A percentile compares a stretch with the other conserved stretches of the same genome.
phyloP scores from a whole-genome alignment of 2,113 vertebrate genomes.

The Varanus salvator region DNA sequence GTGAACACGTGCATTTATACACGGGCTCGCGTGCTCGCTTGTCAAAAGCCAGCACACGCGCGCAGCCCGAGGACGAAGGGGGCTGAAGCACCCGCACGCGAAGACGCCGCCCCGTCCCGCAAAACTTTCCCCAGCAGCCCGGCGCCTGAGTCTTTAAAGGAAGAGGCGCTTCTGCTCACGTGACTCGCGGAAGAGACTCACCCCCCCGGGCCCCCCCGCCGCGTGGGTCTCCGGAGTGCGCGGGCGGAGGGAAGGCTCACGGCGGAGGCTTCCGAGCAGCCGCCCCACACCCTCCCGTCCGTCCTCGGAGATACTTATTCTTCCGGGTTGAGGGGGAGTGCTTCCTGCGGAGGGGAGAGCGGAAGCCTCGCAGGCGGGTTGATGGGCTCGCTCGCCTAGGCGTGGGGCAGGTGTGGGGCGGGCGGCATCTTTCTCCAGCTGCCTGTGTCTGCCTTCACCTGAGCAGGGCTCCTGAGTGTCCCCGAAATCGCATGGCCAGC shows the following conservation, averaged over 20 bases:
- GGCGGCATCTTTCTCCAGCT: no score
- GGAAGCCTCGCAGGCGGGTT: background rate
- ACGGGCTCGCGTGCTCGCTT: no score
- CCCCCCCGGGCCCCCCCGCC: background rate
- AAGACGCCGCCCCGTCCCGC: background rate
- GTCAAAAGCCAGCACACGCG: background rate
- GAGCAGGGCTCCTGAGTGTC: no score
- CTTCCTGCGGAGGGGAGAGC: background rate
- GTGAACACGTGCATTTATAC: no score
- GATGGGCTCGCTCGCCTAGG: background rate
- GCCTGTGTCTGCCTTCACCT: no score
- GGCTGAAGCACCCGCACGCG: background rate
- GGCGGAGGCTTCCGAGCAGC: accelerated
- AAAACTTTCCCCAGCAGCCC: background rate
- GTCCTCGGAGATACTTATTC: accelerated
- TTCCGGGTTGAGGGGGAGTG: background rate
- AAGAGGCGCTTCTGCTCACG: background rate
- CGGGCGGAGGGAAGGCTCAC: accelerated
- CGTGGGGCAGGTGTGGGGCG: no score
- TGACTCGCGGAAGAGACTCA: background rate
- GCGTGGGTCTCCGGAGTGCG: no score
- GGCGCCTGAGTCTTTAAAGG: accelerated
- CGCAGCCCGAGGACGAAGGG: background rate
- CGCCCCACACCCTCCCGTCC: accelerated
- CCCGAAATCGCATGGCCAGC: no score